phyloP scores from a whole-genome alignment of 2,113 vertebrate species.

The Atherinomorus stipes region DNA sequence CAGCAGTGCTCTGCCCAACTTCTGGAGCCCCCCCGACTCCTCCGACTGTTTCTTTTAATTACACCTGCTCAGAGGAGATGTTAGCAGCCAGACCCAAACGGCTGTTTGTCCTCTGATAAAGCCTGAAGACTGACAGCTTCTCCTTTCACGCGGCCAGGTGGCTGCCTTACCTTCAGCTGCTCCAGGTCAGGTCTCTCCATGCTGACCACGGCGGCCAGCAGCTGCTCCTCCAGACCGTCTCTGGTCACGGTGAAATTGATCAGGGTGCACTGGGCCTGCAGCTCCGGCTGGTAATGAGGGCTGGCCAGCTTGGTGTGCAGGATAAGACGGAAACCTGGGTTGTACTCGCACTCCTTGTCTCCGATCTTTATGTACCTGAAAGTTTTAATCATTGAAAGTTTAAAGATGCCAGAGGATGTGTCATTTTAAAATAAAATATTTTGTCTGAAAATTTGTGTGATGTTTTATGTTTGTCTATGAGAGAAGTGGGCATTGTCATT shows the following conservation, averaged over 20 bases:
- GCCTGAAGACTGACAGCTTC: conserved; percentile 25
- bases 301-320: conserved; percentile 95
- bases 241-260: conserved; percentile 95
- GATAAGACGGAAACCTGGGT: conserved; percentile 90
- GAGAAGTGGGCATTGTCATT: too few relatives aligned
- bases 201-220: conserved; percentile 91
- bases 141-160: conserved; percentile 32
- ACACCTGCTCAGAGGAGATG: conserved; percentile 24
- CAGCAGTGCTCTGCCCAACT: background rate
- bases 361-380: conserved; percentile 91
- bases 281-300: conserved; percentile 95
- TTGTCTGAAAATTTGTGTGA: too few relatives aligned
- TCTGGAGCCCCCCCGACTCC: conserved; percentile 24
- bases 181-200: conserved; percentile 95
- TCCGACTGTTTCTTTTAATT: conserved; percentile 59
- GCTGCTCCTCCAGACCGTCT: conserved; percentile 93
- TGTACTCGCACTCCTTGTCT: conserved; percentile 95
- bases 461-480: too few relatives aligned
- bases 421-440: too few relatives aligned
- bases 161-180: conserved; percentile 88
- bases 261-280: conserved; percentile 96
- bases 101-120: conserved; percentile 50
- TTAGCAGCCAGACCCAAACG: conserved; percentile 2
- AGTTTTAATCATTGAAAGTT: background rate
- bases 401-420: background rate